Conservation (phyloP, 2,888 invertebrate genomes). For the Deilephila porcellus region DNA sequence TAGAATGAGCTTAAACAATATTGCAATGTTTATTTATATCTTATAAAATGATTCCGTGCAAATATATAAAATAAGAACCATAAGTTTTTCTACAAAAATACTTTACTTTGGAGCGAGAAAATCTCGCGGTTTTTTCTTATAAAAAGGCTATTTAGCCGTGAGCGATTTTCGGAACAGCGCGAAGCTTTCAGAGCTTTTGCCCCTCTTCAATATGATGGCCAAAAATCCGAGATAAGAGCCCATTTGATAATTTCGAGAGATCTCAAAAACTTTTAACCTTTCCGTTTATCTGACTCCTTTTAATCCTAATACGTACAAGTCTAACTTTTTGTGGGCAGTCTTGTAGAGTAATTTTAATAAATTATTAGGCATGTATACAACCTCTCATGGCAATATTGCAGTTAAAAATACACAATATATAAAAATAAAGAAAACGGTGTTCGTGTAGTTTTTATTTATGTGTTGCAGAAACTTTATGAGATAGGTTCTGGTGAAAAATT, state of each 20-base stretch:
- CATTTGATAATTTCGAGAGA: conserved; percentile 53
- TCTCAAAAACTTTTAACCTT: conserved; percentile 52
- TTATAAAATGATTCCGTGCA: conserved; percentile 1
- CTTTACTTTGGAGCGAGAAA: conserved; percentile 44
- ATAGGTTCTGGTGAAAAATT: too few relatives aligned
- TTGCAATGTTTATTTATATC: neutral
- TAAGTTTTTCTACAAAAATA: conserved; percentile 35
- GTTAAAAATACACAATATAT: neutral
- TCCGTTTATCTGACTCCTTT: conserved; percentile 45
- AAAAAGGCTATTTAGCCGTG: conserved; percentile 58
- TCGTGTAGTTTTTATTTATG: neutral
- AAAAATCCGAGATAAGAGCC: conserved; percentile 56
- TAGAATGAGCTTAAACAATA: neutral
- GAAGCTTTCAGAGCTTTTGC: conserved; percentile 55
- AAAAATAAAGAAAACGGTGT: neutral
- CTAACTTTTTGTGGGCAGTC: neutral
- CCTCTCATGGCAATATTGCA: neutral
- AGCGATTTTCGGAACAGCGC: conserved; percentile 62
- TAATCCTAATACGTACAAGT: conserved; percentile 30
- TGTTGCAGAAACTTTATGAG: too few relatives aligned
- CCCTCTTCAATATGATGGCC: conserved; percentile 55
- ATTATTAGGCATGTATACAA: neutral
- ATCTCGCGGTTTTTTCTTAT: conserved; percentile 50
- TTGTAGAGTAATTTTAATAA: neutral
- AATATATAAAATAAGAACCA: conserved; percentile 31